Evolutionary conservation across 2,113 vertebrate species (phyloP), one percentile per base, ranked within the genome.

Genomic region (Ibidorhyncha struthersii): DNA sequence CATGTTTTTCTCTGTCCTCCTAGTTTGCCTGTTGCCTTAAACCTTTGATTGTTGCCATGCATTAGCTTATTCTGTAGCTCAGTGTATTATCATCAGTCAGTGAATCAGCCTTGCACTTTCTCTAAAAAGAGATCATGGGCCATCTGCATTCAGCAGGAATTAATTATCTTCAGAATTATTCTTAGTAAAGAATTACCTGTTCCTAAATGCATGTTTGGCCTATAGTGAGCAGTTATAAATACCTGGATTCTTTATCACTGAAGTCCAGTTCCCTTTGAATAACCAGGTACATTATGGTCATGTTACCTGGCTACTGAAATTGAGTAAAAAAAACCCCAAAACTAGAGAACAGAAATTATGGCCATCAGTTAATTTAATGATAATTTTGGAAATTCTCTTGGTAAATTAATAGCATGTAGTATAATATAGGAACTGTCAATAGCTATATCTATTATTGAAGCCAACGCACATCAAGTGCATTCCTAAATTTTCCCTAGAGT

Each of bases 101-200:
- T 92, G 86, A 92, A 84, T 96, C 50, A 76, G 91, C 84, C 43
- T 92, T 84, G 34, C 11, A 45, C 62, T 87, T 76, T 56, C 21
- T 81, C n/a, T 92, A 10, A 38, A 25, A n/a, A n/a, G 63, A 77
- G 52, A 63, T 63, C 22, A 10, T n/a, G 34, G 83, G 43, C 77
- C 63, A 90, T 94, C 89, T 92, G 73, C 26, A 72, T 91, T 91
- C 72, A 82, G 69, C 40, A 89, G 70, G 62, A 85, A 72, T 73
- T 26, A 93, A 77, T 69, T 96, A 52, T 8, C 62, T 77, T 72
- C 47, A 76, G 38, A 87, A 63, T 90, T 94, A 67, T 71, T 79
- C 47, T 90, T 82, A 53, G 83, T 40, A 89, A 89, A 80, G 29
- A 84, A 91, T 56, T 79, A 50, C 62, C 43, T 70, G 14, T 47